Evolutionary conservation across 1,140 invertebrate species (phyloP).

Genomic region (Plectus sambesii): DNA sequence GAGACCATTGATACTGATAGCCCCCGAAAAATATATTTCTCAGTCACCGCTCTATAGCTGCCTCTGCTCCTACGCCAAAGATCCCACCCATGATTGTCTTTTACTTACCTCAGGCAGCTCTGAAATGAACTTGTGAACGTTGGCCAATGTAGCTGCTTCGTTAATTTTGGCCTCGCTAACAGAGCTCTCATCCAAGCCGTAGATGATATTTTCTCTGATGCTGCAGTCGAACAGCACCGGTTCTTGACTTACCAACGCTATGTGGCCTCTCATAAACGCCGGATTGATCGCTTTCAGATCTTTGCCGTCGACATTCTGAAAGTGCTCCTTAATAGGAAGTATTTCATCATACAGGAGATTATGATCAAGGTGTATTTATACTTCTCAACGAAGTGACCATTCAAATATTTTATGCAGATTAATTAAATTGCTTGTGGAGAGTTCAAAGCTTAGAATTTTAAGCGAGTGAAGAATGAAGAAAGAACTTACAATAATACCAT

Average conservation of each 20-base stretch:
- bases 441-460: slow-evolving; percentile 1
- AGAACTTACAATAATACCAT: slow-evolving; percentile 48
- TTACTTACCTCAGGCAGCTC: slow-evolving; percentile 58
- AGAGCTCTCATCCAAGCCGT: slow-evolving; percentile 29
- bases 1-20: too few relatives aligned
- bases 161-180: slow-evolving; percentile 42
- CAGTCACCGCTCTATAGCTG: too few relatives aligned
- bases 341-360: too few relatives aligned
- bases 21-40: too few relatives aligned
- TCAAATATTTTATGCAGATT: too few relatives aligned
- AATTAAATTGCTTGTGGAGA: too few relatives aligned
- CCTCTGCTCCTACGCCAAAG: too few relatives aligned
- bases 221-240: slow-evolving; percentile 45
- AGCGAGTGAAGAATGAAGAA: slow-evolving; percentile 12
- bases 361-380: too few relatives aligned
- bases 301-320: slow-evolving; percentile 15
- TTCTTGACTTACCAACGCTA: slow-evolving; percentile 37
- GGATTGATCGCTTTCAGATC: slow-evolving; percentile 21
- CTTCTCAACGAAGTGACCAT: too few relatives aligned
- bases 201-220: slow-evolving; percentile 29
- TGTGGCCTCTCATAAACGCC: slow-evolving; percentile 18
- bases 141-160: slow-evolving; percentile 58
- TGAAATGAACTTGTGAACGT: slow-evolving; percentile 63
- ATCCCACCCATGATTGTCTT: too few relatives aligned
- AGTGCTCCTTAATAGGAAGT: too few relatives aligned